phyloP scores from a whole-genome alignment of 2,113 vertebrate genomes.

The Shinisaurus crocodilurus region DNA sequence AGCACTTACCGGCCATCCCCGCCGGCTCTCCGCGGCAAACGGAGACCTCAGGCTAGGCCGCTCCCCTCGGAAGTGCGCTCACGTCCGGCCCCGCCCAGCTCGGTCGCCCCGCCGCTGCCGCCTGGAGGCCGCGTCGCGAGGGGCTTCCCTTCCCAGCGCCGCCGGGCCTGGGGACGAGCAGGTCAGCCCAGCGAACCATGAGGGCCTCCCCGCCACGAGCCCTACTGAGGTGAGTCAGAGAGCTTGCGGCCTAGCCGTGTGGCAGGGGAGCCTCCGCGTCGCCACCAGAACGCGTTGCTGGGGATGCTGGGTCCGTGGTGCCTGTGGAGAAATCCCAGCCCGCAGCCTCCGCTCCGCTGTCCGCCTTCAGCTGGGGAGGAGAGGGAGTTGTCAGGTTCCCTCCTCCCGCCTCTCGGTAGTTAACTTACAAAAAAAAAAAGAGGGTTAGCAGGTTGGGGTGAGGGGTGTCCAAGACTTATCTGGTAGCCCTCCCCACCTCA shows the following conservation, averaged over 20 bases:
- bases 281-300: not conserved
- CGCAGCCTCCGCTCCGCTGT: too few species aligned
- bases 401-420: not conserved
- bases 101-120: not conserved
- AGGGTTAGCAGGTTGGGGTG: not conserved
- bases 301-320: not conserved
- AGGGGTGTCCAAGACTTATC: not conserved
- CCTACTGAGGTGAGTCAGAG: slow-evolving; percentile 28
- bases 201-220: not conserved
- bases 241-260: not conserved
- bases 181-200: not conserved
- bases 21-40: not conserved
- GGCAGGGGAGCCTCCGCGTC: not conserved
- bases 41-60: not conserved
- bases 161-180: not conserved
- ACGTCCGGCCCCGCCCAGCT: slow-evolving; percentile 63
- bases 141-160: not conserved
- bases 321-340: not conserved
- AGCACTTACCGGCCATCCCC: not conserved
- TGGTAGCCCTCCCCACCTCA: not conserved
- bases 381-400: not conserved
- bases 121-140: not conserved
- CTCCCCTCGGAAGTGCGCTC: slow-evolving; percentile 60
- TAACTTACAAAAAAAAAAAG: not conserved
- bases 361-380: not conserved